Base-by-base conservation (phyloP, 2,113 vertebrate genomes). In the Steatornis caripensis region DNA sequence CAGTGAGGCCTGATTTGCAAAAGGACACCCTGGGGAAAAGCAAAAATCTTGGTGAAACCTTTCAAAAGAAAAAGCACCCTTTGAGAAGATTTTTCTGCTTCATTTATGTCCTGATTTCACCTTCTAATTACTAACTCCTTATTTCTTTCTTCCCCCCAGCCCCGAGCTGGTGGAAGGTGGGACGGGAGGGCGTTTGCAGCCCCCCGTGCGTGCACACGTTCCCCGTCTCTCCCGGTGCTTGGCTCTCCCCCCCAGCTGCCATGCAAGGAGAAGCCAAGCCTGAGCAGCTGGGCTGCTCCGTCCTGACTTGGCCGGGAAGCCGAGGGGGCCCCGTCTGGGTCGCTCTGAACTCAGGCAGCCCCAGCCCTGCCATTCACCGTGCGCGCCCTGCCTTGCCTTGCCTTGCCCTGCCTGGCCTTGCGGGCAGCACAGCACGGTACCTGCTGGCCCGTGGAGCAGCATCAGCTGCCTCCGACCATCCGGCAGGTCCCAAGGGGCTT, bases 321-420 rank as follows among this genome's bases (percentile, higher is more conserved):
- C 2, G 57, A 94, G 97, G 98, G 97, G 98, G 98, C 97, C 98
- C 85, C 29, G 46, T 94, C 60, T 92, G 98, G 97, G 98, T 86
- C 91, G 82, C 87, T 95, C 58, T n/a, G 91, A 61, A 12, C 64
- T 86, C 89, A 68, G 49, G 81, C 91, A 93, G 93, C 95, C 91
- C 88, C 24, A 12, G 88, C 88, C 49, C 77, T 96, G 93, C 96
- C 71, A 85, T 91, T 84, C 36, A 1, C 71, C 0, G 5, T 83
- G 57, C 84, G 39, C 60, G 8, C 62, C 37, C 6, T 65, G 14
- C 46, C 62, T 26, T 16, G 76, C 60, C 45, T 43, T 23, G 69
- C 55, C 39, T 41, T 22, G 9, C 26, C 26, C 7, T 27, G 14
- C 26, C n/a, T n/a, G n/a, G n/a, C n/a, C n/a, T n/a, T 32, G 21